phyloP scores from a whole-genome alignment of 2,888 invertebrate genomes.

The Tenthredo distinguenda region DNA sequence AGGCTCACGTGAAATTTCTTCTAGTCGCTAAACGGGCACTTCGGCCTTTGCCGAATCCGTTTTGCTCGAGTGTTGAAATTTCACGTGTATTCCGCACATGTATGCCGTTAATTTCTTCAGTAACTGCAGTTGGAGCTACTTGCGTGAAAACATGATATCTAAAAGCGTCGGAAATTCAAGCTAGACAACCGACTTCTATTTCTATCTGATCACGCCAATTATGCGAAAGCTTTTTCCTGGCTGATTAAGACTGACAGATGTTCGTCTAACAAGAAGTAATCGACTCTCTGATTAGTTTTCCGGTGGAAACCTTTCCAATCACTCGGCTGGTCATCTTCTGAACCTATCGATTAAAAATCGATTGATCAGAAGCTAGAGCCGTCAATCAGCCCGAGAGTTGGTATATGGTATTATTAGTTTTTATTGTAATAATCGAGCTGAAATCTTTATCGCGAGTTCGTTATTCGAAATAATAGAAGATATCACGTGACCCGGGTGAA shows the following conservation, averaged over 20 bases:
- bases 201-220: background rate
- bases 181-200: background rate
- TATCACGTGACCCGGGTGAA: background rate
- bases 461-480: background rate
- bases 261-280: background rate
- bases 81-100: background rate
- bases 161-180: background rate
- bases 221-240: background rate
- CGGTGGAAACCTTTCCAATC: conserved; percentile 20
- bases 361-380: background rate
- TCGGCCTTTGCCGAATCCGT: background rate
- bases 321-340: background rate
- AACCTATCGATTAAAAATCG: background rate
- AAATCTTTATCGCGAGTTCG: background rate
- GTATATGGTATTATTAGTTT: background rate
- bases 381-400: background rate
- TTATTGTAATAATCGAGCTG: background rate
- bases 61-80: background rate
- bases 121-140: background rate
- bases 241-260: background rate
- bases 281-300: background rate
- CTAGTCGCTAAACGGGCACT: background rate
- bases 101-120: no score
- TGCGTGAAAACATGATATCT: background rate
- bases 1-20: background rate